Conservation (phyloP, 2,113 vertebrate genomes). For the Tichodroma muraria region DNA sequence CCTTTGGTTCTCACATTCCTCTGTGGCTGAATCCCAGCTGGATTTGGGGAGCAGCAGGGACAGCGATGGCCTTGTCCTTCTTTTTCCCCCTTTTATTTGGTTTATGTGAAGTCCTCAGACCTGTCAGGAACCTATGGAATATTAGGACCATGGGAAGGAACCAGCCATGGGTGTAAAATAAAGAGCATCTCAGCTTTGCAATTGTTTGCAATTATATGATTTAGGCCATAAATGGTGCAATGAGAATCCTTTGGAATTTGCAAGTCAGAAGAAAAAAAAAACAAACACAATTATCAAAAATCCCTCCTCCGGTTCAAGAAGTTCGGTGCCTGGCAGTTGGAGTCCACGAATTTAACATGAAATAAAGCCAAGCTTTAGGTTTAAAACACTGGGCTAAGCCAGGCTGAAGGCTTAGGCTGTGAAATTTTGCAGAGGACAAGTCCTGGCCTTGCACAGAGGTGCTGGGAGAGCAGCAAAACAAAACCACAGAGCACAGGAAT, state of each 20-base stretch:
- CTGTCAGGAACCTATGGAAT: not conserved
- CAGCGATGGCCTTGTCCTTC: not conserved
- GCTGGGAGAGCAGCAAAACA: not conserved
- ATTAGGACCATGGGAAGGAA: rapidly evolving
- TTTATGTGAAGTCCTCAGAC: not conserved
- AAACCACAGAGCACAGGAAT: not conserved
- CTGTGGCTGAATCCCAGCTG: not conserved
- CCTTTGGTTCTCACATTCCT: not conserved
- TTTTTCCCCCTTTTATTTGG: not conserved
- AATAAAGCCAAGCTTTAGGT: not conserved
- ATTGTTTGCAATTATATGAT: no score
- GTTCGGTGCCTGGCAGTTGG: not conserved
- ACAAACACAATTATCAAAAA: not conserved
- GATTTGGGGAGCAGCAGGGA: not conserved
- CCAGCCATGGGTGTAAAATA: not conserved
- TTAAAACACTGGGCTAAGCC: not conserved
- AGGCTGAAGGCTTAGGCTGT: not conserved
- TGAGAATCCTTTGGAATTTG: not conserved
- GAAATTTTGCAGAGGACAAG: not conserved
- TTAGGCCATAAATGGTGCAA: not conserved
- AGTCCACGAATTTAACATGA: not conserved
- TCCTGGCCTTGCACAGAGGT: not conserved
- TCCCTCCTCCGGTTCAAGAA: not conserved
- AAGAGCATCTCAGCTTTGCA: not conserved
- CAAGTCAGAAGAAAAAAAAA: not conserved